These are phyloP conservation scores for Intellagama lesueurii DNA, from an alignment of 2,797 vertebrate species.

Conservation along the genomic window DNA sequence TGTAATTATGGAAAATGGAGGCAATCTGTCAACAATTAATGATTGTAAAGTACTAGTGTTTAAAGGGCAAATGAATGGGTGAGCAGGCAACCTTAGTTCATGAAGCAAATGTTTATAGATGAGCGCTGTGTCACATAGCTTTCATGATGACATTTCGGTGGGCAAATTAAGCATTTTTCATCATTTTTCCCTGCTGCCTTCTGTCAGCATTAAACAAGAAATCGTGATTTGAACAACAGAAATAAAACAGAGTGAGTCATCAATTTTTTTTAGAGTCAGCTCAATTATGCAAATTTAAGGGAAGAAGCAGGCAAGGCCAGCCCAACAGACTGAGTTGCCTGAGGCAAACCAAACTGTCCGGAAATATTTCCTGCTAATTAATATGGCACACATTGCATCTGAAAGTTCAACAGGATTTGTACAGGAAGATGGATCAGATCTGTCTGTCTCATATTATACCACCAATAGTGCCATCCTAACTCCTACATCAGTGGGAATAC, in stretches of 20 bases:
- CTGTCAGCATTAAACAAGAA: neutral
- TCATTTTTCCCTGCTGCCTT: conserved; percentile 2
- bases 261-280: neutral
- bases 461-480: no score
- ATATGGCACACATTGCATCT: neutral
- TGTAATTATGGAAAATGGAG: conserved; percentile 9
- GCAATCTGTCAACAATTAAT: neutral
- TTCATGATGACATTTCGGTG: neutral
- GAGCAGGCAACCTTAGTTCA: neutral
- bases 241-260: neutral
- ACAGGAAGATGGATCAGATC: neutral
- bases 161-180: neutral
- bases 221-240: neutral
- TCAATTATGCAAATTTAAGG: neutral
- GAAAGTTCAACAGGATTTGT: neutral
- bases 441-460: neutral
- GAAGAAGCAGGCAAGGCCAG: no score
- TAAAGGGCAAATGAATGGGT: neutral
- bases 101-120: conserved; percentile 12
- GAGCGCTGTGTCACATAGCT: neutral
- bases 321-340: neutral
- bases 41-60: neutral
- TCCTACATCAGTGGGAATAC: no score
- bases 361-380: neutral
- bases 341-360: neutral